Evolutionary conservation across 2,797 vertebrate genomes (phyloP).

Genomic region (Myotis vivesi): DNA sequence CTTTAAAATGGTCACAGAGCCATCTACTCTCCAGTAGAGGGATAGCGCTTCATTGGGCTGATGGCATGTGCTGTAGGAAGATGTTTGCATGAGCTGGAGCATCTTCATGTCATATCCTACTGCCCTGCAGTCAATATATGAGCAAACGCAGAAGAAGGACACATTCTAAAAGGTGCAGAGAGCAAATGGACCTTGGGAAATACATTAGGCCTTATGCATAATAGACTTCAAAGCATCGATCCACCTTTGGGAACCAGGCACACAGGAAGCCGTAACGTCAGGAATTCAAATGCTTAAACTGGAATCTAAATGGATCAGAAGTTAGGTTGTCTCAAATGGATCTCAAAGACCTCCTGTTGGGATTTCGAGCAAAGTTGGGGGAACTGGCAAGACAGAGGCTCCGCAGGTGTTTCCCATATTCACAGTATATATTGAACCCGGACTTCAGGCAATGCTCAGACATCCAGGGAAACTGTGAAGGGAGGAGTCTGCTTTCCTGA

Average conservation of each 20-base stretch:
- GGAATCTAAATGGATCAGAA: background rate
- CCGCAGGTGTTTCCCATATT: conserved; percentile 15
- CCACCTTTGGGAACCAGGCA: background rate
- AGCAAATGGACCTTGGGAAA: background rate
- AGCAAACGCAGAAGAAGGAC: background rate
- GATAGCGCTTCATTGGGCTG: background rate
- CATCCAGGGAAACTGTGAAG: conserved; percentile 32
- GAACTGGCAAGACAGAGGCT: background rate
- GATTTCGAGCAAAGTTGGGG: background rate
- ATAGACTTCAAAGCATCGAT: conserved; percentile 27
- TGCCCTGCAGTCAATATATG: background rate
- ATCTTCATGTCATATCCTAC: background rate
- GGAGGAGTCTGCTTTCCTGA: conserved; percentile 32
- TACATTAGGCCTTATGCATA: background rate
- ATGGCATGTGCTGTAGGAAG: background rate
- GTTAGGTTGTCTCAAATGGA: background rate
- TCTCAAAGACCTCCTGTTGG: background rate
- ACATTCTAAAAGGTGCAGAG: background rate
- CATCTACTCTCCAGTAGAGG: background rate
- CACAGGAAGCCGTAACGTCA: background rate
- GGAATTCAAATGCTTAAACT: conserved; percentile 26
- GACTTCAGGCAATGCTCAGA: conserved; percentile 42
- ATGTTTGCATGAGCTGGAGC: background rate
- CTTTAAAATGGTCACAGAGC: background rate
- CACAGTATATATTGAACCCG: background rate